Evolutionary conservation across 2,113 vertebrate genomes (phyloP).

Genomic region (Microcebus tavaratra): DNA sequence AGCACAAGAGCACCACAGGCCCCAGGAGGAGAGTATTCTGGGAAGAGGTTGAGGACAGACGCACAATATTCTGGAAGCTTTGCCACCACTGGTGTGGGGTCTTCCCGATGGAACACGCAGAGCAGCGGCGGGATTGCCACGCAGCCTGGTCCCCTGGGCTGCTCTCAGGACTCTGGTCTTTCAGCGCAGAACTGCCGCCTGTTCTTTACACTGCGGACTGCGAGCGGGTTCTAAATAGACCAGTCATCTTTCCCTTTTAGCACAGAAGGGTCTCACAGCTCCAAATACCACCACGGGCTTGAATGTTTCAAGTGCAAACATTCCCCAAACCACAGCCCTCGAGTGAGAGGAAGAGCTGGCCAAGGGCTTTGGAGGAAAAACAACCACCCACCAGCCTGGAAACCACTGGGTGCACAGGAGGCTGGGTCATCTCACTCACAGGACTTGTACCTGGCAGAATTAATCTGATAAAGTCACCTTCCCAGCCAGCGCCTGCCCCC

Average conservation of each 20-base stretch:
- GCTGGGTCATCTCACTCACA: background rate
- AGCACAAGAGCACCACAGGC: background rate
- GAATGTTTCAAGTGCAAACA: constrained; percentile 60
- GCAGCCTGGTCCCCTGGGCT: background rate
- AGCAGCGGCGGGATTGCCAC: accelerated
- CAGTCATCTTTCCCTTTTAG: background rate
- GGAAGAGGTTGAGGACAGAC: background rate
- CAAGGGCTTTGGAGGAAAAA: constrained; percentile 1
- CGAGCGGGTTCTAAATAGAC: constrained; percentile 38
- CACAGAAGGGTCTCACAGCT: constrained; percentile 53
- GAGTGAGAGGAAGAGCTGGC: constrained; percentile 6
- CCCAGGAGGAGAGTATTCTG: background rate
- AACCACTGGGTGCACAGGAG: background rate
- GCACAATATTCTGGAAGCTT: background rate
- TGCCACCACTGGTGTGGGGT: too few species aligned
- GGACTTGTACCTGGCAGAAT: background rate
- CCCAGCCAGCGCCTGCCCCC: background rate
- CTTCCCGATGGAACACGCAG: background rate
- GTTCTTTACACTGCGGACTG: background rate
- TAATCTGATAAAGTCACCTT: background rate
- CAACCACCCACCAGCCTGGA: constrained; percentile 3
- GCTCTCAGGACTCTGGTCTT: background rate
- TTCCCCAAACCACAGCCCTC: constrained; percentile 35
- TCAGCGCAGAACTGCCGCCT: background rate
- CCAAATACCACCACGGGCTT: background rate